Base-by-base conservation (phyloP, 1,140 invertebrate genomes). In the Drosophila azteca region DNA sequence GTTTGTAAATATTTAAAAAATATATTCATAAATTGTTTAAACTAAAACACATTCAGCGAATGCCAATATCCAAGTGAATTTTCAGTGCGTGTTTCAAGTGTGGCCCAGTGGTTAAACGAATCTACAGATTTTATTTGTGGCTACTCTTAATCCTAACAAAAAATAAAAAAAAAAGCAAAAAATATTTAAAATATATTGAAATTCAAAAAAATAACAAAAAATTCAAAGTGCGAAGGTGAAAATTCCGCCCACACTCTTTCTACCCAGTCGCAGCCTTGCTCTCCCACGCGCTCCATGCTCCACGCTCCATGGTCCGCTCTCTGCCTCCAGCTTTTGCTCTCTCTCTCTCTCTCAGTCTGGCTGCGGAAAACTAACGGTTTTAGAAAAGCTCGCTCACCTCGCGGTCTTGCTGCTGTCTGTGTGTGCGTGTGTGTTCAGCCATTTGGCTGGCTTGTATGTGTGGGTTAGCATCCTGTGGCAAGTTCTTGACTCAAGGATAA, bases 401-500 rank as follows among this genome's bases (percentile, higher is more conserved):
- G 79, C 65, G 17, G 17, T 73, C 67, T 72, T 88, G 83, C 71
- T 20, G 17, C 17, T 20, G 68, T 83, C 46, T 65, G 43, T 58
- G 31, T 72, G 26, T 35, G 52, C 66, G 65, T 63, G 20, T 41
- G 45, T 67, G 63, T 44, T 45, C 39, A 57, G 65, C 41, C 17
- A 51, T 44, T 49, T 54, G 52, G 52, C 73, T 54, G 52, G 52
- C 73, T 50, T 55, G 11, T 60, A 48, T 58, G 66, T 44, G 43
- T 63, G 79, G 72, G 61, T 64, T 79, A 83, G 83, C 84, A 88
- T 88, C 83, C 83, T 88, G 84, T 89, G 64, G 83, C 79, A 79
- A 89, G 84, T 88, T 89, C 84, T 88, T 88, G 83, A 88, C 67
- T 88, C 83, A 88, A 88, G 83, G 83, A 88, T 88, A 88, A 79